phyloP scores from a whole-genome alignment of 2,113 vertebrate genomes.

The Phoxinus phoxinus region DNA sequence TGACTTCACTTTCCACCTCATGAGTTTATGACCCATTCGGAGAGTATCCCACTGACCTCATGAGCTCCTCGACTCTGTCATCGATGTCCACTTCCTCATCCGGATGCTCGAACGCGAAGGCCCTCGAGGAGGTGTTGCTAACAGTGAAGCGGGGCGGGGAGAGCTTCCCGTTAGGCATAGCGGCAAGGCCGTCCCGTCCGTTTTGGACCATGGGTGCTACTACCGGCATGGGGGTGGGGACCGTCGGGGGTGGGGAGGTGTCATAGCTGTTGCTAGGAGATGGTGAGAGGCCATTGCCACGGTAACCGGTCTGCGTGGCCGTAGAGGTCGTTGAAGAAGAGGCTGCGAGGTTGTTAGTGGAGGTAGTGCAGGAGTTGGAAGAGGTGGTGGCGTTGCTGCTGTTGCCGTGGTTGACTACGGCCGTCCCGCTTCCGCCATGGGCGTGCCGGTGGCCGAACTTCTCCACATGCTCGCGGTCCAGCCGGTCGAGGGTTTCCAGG shows the following conservation, averaged over 20 bases:
- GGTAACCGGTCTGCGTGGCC: slow-evolving; percentile 92
- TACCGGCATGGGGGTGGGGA: slow-evolving; percentile 21
- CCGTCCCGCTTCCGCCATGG: slow-evolving; percentile 58
- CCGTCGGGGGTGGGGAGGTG: slow-evolving; percentile 87
- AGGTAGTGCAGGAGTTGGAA: slow-evolving; percentile 40
- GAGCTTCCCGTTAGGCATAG: slow-evolving; percentile 90
- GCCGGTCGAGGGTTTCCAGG: slow-evolving; percentile 93
- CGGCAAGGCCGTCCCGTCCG: slow-evolving; percentile 81
- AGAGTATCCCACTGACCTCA: slow-evolving; percentile 82
- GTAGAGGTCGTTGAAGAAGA: slow-evolving; percentile 85
- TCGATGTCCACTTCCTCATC: slow-evolving; percentile 96
- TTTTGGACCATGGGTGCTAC: slow-evolving; percentile 77
- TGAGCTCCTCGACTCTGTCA: slow-evolving; percentile 96
- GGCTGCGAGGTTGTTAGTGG: slow-evolving; percentile 46
- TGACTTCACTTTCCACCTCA: neutral
- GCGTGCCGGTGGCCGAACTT: slow-evolving; percentile 84
- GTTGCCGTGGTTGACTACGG: slow-evolving; percentile 61
- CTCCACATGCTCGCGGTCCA: slow-evolving; percentile 91
- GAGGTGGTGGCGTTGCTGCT: slow-evolving; percentile 44
- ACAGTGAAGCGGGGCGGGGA: slow-evolving; percentile 90
- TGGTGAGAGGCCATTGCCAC: slow-evolving; percentile 78
- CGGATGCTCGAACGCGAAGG: slow-evolving; percentile 87
- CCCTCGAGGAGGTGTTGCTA: slow-evolving; percentile 80
- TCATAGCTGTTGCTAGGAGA: slow-evolving; percentile 91
- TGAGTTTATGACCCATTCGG: neutral